Conservation (phyloP, 2,888 invertebrate genomes). For the Drosophila fulvimacula region DNA sequence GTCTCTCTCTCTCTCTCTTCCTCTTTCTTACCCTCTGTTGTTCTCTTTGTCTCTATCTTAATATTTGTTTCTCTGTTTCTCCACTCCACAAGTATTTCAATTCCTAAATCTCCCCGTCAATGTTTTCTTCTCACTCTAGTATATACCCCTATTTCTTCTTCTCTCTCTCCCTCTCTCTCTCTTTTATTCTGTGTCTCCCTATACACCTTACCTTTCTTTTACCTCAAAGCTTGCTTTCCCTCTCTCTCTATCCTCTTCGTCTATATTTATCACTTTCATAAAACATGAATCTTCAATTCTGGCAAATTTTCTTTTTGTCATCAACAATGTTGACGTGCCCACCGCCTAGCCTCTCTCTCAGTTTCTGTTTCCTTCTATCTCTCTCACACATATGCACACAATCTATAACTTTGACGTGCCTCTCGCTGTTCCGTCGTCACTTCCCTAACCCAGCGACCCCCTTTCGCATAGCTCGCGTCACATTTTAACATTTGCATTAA, state of each 20-base stretch:
- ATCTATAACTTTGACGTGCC: not conserved
- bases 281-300: not conserved
- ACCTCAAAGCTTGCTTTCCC: not conserved
- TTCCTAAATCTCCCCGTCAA: not conserved
- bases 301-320: not conserved
- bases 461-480: not conserved
- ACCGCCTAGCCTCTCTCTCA: no score
- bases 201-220: not conserved
- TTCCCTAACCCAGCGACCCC: not conserved
- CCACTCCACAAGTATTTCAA: no score
- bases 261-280: not conserved
- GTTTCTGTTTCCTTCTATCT: not conserved
- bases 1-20: not conserved
- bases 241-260: no score
- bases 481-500: conserved; percentile 22
- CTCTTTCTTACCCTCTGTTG: not conserved
- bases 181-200: not conserved
- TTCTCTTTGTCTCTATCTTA: not conserved
- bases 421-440: not conserved
- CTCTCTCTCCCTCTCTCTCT: not conserved
- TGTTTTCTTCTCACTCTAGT: not conserved
- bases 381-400: no score
- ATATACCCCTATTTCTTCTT: not conserved
- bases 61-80: not conserved
- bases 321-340: not conserved